A percentile compares a stretch with the other conserved stretches of the same genome.
phyloP scores from a whole-genome alignment of 2,113 vertebrate genomes.

The Bungarus multicinctus region DNA sequence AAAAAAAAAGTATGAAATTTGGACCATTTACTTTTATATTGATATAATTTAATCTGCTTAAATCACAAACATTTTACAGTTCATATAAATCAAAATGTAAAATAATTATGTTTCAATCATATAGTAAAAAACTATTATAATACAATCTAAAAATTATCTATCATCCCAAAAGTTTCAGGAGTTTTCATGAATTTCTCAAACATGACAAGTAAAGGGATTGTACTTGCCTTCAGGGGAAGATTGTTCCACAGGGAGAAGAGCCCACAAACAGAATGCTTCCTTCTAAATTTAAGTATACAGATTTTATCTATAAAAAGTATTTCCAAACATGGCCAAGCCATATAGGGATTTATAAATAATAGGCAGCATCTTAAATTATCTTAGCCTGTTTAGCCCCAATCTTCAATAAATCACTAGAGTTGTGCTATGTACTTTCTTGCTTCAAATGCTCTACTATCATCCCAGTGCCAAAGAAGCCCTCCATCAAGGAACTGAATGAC shows the following conservation, averaged over 20 bases:
- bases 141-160: not conserved
- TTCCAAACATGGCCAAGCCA: not conserved
- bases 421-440: no score
- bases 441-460: no score
- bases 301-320: not conserved
- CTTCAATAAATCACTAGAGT: no score
- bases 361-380: not conserved
- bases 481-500: no score
- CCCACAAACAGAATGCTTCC: not conserved
- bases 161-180: not conserved
- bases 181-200: not conserved
- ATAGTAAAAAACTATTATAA: not conserved
- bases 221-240: not conserved
- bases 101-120: not conserved
- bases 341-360: not conserved
- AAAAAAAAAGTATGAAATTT: not conserved
- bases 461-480: no score
- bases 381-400: not conserved
- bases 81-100: not conserved
- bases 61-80: not conserved
- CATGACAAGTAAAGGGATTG: not conserved
- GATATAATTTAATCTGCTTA: not conserved
- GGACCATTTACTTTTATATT: not conserved
- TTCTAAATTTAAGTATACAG: not conserved
- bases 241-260: not conserved